Percentiles rank a stretch among this genome's conserved stretches.
These are phyloP conservation scores for Charina bottae DNA, from an alignment of 2,113 vertebrate genomes.

Conservation along the genomic window DNA sequence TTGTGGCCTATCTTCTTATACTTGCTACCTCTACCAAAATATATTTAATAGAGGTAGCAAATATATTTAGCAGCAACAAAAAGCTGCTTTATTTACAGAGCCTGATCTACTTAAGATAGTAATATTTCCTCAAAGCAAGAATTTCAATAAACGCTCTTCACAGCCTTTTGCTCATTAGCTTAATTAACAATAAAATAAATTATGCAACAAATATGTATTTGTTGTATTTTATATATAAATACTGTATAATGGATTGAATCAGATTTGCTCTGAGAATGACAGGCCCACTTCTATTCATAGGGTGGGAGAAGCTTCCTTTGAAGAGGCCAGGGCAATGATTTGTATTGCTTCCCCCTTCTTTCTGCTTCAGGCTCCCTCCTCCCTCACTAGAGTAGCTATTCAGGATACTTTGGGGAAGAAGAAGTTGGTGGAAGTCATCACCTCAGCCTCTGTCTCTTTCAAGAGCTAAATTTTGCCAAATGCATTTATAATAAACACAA, in stretches of 20 bases:
- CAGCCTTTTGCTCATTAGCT: background rate
- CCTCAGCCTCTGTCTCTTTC: background rate
- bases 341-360: background rate
- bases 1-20: background rate
- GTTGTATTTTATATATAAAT: background rate
- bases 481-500: background rate
- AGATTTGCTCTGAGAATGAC: background rate
- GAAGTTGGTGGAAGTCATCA: background rate
- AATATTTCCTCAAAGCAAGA: background rate
- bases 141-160: background rate
- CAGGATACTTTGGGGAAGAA: background rate
- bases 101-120: background rate
- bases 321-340: background rate
- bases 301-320: background rate
- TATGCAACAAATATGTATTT: background rate
- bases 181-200: background rate
- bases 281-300: background rate
- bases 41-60: background rate
- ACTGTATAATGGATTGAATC: background rate
- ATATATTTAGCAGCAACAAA: background rate
- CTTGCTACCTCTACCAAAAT: background rate
- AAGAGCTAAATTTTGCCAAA: background rate
- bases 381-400: background rate
- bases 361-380: background rate
- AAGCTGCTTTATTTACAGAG: background rate